phyloP scores from a whole-genome alignment of 2,888 invertebrate genomes.

The Tortrix viridana region DNA sequence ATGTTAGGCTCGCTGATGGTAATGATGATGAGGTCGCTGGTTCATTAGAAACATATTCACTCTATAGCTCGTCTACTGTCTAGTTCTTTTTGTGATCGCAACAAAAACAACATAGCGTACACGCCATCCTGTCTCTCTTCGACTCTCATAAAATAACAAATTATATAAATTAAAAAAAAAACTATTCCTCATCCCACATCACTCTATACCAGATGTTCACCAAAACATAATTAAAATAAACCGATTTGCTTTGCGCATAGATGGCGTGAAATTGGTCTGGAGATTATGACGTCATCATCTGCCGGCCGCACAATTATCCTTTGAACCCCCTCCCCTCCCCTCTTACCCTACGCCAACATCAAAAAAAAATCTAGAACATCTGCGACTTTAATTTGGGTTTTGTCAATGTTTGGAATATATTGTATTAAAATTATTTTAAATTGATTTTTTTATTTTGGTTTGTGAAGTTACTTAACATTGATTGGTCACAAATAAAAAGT shows the following conservation, averaged over 20 bases:
- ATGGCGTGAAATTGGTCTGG: constrained; percentile 51
- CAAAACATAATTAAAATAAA: constrained; percentile 31
- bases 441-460: not conserved
- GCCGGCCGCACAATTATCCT: constrained; percentile 27
- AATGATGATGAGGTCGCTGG: too few species aligned
- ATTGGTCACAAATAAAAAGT: too few species aligned
- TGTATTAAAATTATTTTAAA: not conserved
- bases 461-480: not conserved
- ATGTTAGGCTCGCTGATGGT: too few species aligned
- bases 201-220: constrained; percentile 21
- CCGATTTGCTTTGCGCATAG: constrained; percentile 13
- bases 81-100: too few species aligned
- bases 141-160: too few species aligned
- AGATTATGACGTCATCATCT: constrained; percentile 49
- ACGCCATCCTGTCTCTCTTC: too few species aligned
- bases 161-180: not conserved
- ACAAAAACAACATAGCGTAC: too few species aligned
- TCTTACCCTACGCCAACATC: not conserved
- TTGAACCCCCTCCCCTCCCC: constrained; percentile 6
- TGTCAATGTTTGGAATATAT: not conserved
- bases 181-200: not conserved
- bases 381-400: constrained; percentile 45
- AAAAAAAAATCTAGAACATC: constrained; percentile 56
- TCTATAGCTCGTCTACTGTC: too few species aligned
- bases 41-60: too few species aligned